These are phyloP conservation scores for Scaptomyza graminum DNA, from an alignment of 1,140 invertebrate species.

Conservation along the genomic window DNA sequence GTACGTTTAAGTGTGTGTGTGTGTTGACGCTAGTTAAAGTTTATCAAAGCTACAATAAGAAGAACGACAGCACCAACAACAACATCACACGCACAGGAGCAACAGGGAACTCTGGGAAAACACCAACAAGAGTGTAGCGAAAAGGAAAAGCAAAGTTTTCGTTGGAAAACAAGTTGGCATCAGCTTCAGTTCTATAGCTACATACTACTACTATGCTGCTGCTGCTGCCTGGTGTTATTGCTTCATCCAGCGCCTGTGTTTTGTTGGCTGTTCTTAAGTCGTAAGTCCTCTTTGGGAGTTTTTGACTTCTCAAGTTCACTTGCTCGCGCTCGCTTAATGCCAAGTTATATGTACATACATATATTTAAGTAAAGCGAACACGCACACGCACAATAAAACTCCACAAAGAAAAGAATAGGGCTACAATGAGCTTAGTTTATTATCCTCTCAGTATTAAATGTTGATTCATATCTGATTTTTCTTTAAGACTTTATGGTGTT, in stretches of 20 bases:
- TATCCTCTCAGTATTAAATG: too few species aligned
- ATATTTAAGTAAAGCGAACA: neutral
- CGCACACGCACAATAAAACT: slow-evolving; percentile 1
- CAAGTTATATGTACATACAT: slow-evolving; percentile 59
- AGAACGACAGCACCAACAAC: neutral
- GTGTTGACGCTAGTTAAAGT: slow-evolving; percentile 73
- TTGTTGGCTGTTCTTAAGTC: slow-evolving; percentile 49
- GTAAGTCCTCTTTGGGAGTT: slow-evolving; percentile 76
- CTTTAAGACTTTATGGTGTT: too few species aligned
- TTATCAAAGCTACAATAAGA: slow-evolving; percentile 62
- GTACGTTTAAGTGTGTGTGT: slow-evolving; percentile 39
- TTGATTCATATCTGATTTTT: too few species aligned
- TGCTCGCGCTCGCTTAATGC: slow-evolving; percentile 59
- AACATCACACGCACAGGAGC: neutral
- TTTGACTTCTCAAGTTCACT: slow-evolving; percentile 80
- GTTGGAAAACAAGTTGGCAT: slow-evolving; percentile 36
- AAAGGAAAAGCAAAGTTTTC: slow-evolving; percentile 29
- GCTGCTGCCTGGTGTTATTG: neutral
- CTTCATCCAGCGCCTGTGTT: too few species aligned
- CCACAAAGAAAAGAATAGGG: too few species aligned
- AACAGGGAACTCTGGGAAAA: neutral
- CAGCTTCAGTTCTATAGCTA: neutral
- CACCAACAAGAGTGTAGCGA: slow-evolving; percentile 7
- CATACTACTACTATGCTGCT: neutral
- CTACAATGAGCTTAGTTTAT: too few species aligned